Conservation (phyloP, 2,113 vertebrate species). For the Motacilla alba region DNA sequence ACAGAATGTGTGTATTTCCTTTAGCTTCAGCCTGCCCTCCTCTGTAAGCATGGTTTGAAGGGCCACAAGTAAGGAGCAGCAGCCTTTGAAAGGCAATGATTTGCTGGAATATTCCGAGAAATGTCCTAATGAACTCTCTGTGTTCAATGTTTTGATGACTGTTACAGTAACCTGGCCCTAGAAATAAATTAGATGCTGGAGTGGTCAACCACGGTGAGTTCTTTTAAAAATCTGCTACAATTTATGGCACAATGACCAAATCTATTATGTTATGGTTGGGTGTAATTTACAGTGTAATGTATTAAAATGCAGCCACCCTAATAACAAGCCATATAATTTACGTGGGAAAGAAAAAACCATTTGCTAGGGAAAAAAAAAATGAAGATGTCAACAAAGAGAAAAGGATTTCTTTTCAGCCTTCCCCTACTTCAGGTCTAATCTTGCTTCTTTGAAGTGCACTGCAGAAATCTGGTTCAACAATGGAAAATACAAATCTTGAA, state of each 20-base stretch:
- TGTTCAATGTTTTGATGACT: neutral
- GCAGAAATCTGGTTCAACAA: neutral
- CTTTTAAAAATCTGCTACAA: neutral
- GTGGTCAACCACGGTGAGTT: neutral
- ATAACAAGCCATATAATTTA: neutral
- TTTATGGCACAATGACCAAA: neutral
- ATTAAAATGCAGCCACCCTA: neutral
- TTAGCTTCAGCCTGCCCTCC: neutral
- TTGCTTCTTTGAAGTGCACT: neutral
- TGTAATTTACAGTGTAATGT: neutral
- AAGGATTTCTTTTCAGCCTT: neutral
- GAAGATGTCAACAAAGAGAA: neutral
- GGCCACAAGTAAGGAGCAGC: neutral
- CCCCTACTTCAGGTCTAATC: neutral
- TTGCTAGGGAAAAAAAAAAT: neutral
- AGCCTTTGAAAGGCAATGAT: neutral
- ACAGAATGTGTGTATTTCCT: neutral
- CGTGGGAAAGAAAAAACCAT: neutral
- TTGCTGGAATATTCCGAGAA: neutral
- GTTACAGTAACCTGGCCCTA: neutral
- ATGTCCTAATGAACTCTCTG: neutral
- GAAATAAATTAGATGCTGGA: neutral
- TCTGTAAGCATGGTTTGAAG: neutral
- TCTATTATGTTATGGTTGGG: neutral
- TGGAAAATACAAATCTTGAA: neutral